Conservation (phyloP, 2,797 vertebrate genomes). For the Hyperoplus immaculatus region DNA sequence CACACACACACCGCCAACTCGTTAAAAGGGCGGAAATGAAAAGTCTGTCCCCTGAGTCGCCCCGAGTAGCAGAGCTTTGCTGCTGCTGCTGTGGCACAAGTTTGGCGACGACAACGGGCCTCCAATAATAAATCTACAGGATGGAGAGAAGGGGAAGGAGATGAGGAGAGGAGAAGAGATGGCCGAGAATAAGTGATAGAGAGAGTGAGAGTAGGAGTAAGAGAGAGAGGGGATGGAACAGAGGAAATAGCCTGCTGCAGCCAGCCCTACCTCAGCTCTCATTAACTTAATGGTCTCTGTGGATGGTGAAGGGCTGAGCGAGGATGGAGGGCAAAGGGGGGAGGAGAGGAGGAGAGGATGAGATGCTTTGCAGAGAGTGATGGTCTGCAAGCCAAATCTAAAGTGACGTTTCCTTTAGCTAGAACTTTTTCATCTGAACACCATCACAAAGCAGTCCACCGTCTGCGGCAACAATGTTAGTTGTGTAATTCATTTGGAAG, state of each 20-base stretch:
- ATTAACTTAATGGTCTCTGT: conserved; percentile 93
- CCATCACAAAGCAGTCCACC: neutral
- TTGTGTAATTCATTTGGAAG: conserved; percentile 4
- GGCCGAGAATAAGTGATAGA: conserved; percentile 23
- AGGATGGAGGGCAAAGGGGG: conserved; percentile 31
- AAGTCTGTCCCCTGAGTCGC: conserved; percentile 86
- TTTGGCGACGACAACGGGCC: conserved; percentile 56
- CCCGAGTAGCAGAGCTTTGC: conserved; percentile 76
- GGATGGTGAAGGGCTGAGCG: conserved; percentile 73
- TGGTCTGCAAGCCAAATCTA: conserved; percentile 24
- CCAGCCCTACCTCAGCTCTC: conserved; percentile 86
- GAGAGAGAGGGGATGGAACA: conserved; percentile 27
- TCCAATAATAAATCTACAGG: conserved; percentile 57
- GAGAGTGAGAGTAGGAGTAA: conserved; percentile 21
- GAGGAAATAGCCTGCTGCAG: conserved; percentile 79
- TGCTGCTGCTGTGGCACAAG: conserved; percentile 62
- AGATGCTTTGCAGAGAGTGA: neutral
- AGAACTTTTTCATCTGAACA: conserved; percentile 13
- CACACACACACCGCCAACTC: conserved; percentile 82
- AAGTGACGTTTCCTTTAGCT: neutral
- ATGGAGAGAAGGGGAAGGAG: conserved; percentile 23
- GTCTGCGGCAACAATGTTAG: neutral
- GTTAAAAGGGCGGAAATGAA: conserved; percentile 98
- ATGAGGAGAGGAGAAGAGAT: conserved; percentile 35
- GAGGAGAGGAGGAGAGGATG: neutral